Percentiles rank a stretch among this genome's conserved stretches.
phyloP scores from a whole-genome alignment of 2,888 invertebrate species.

The Lasioglossum figueresi region DNA sequence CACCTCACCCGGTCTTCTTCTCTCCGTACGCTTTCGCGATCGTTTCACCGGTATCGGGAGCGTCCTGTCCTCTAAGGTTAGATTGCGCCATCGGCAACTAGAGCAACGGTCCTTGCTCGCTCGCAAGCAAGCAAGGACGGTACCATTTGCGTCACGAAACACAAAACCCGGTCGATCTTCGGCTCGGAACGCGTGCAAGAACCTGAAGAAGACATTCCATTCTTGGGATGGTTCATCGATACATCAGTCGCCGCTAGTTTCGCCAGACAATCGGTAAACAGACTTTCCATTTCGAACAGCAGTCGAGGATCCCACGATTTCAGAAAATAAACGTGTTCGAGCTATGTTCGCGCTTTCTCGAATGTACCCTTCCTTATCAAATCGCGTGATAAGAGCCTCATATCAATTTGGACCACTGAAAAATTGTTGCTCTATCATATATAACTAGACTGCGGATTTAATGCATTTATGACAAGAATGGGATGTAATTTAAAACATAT shows the following conservation, averaged over 20 bases:
- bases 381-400: background rate
- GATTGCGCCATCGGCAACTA: constrained; percentile 76
- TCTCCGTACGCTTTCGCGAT: background rate
- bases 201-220: constrained; percentile 38
- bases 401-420: background rate
- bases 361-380: background rate
- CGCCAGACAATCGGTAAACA: constrained; percentile 22
- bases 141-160: constrained; percentile 66
- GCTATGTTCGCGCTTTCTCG: constrained; percentile 33
- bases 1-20: background rate
- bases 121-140: constrained; percentile 73
- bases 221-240: constrained; percentile 22
- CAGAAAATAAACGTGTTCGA: constrained; percentile 23
- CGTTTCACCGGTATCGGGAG: constrained; percentile 63
- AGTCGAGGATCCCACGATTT: constrained; percentile 27
- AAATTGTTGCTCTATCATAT: no score
- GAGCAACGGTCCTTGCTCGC: constrained; percentile 70
- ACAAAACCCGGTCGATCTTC: constrained; percentile 32
- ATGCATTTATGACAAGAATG: no score
- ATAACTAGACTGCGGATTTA: no score
- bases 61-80: constrained; percentile 72
- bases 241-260: background rate
- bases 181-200: constrained; percentile 21
- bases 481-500: no score
- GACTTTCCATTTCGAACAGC: constrained; percentile 42